These are phyloP conservation scores for Nematopogon swammerdamellus DNA, from an alignment of 2,888 invertebrate species.

Conservation along the genomic window DNA sequence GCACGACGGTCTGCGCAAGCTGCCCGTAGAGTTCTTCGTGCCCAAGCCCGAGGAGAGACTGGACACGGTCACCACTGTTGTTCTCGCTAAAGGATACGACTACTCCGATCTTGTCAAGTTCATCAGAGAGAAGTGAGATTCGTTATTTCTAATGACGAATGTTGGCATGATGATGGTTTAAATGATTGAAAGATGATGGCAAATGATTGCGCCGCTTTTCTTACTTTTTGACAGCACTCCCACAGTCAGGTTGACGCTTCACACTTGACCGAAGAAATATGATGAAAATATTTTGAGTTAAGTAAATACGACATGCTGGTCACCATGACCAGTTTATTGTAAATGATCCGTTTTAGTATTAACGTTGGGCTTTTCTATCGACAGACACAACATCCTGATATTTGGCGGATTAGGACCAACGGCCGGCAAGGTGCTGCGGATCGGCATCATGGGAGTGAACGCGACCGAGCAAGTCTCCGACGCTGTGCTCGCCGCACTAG, in stretches of 20 bases:
- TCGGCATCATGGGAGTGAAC: conserved; percentile 69
- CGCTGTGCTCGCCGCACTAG: neutral
- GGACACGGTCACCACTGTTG: conserved; percentile 32
- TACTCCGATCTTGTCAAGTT: conserved; percentile 27
- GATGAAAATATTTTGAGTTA: no score
- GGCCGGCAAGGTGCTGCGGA: conserved; percentile 51
- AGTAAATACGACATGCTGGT: no score
- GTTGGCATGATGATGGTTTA: no score
- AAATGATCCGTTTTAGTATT: no score
- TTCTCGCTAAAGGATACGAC: conserved; percentile 32
- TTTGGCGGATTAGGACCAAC: conserved; percentile 83
- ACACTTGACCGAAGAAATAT: no score
- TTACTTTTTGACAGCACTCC: no score
- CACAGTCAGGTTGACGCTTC: no score
- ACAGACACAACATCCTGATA: conserved; percentile 63
- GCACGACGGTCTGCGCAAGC: conserved; percentile 60
- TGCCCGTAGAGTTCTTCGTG: conserved; percentile 70
- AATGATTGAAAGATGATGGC: no score
- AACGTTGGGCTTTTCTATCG: no score
- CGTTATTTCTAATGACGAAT: no score
- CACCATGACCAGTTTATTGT: no score
- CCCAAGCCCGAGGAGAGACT: conserved; percentile 56
- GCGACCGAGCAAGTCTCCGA: neutral
- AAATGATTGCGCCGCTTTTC: no score
- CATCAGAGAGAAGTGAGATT: conserved; percentile 36